phyloP scores from a whole-genome alignment of 64 coral and sea anemone species.

The Montipora capricornis region DNA sequence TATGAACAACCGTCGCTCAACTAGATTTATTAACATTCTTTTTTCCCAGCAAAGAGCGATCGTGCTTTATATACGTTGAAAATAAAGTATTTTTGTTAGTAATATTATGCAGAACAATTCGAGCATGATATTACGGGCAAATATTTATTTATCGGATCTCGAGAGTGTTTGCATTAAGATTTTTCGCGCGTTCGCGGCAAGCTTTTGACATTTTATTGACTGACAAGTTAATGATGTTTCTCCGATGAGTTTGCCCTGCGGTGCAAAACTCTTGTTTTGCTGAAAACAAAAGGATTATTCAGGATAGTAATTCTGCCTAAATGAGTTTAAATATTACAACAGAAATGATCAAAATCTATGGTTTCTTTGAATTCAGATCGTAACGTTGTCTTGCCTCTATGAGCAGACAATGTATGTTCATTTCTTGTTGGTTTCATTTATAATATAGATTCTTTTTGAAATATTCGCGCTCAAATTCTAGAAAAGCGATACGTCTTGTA shows the following conservation, averaged over 20 bases:
- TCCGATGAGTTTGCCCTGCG: neutral
- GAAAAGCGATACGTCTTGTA: neutral
- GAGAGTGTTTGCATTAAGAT: slow-evolving; percentile 15
- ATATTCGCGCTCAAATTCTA: neutral
- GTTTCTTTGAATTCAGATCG: slow-evolving; percentile 13
- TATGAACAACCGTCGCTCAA: neutral
- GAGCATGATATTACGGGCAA: neutral
- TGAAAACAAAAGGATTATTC: slow-evolving; percentile 36
- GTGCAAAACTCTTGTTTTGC: neutral
- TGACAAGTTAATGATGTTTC: slow-evolving; percentile 14
- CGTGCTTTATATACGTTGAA: neutral
- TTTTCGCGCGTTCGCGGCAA: slow-evolving; percentile 20
- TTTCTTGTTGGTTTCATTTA: neutral
- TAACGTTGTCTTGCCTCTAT: neutral
- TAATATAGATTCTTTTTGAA: neutral
- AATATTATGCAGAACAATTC: neutral
- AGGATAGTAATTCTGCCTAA: neutral
- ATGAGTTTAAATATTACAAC: slow-evolving; percentile 48
- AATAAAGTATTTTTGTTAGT: neutral
- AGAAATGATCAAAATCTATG: neutral
- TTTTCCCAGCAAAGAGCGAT: neutral
- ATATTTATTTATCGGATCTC: slow-evolving; percentile 32
- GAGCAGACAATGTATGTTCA: neutral
- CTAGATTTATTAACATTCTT: neutral
- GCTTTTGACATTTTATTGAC: slow-evolving; percentile 3